Percentiles rank a stretch among this genome's conserved stretches.
phyloP scores from a whole-genome alignment of 1,140 invertebrate species.

The Scaptodrosophila lebanonensis region DNA sequence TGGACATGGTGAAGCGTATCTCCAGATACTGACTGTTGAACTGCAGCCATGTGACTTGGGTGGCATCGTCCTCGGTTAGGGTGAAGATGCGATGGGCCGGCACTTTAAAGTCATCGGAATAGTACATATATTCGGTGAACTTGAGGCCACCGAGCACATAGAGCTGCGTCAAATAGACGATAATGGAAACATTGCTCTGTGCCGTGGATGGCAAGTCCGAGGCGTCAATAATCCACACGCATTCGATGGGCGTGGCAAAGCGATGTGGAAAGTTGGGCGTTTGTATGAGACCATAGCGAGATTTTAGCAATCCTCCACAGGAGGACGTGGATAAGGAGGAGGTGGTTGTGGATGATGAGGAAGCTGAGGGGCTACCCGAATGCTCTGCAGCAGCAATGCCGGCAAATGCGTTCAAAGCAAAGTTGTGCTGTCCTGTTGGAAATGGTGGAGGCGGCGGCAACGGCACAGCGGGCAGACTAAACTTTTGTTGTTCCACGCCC shows the following conservation, averaged over 20 bases:
- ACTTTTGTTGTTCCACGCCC: slow-evolving; percentile 51
- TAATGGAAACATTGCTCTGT: slow-evolving; percentile 81
- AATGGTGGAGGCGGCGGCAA: slow-evolving; percentile 66
- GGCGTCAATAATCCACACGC: slow-evolving; percentile 91
- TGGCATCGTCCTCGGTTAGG: slow-evolving; percentile 84
- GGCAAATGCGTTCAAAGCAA: slow-evolving; percentile 56
- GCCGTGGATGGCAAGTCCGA: slow-evolving; percentile 77
- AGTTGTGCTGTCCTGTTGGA: slow-evolving; percentile 48
- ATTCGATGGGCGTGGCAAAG: slow-evolving; percentile 88
- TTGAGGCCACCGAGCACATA: slow-evolving; percentile 88
- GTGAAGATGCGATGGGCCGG: slow-evolving; percentile 78
- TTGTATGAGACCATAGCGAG: slow-evolving; percentile 83
- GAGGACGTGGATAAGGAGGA: slow-evolving; percentile 2
- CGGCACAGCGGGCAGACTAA: slow-evolving; percentile 62
- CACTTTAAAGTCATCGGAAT: slow-evolving; percentile 84
- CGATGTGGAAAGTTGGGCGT: slow-evolving; percentile 89
- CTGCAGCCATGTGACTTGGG: slow-evolving; percentile 82
- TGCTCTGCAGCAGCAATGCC: slow-evolving; percentile 25
- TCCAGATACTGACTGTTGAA: slow-evolving; percentile 87
- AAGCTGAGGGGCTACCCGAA: background rate
- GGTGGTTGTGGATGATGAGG: slow-evolving; percentile 3
- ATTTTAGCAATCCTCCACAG: slow-evolving; percentile 82
- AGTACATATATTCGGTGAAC: slow-evolving; percentile 90
- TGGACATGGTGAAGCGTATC: slow-evolving; percentile 85
- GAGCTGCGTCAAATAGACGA: slow-evolving; percentile 91